Evolutionary conservation across 2,888 invertebrate genomes (phyloP).

Genomic region (Apamea sordens): DNA sequence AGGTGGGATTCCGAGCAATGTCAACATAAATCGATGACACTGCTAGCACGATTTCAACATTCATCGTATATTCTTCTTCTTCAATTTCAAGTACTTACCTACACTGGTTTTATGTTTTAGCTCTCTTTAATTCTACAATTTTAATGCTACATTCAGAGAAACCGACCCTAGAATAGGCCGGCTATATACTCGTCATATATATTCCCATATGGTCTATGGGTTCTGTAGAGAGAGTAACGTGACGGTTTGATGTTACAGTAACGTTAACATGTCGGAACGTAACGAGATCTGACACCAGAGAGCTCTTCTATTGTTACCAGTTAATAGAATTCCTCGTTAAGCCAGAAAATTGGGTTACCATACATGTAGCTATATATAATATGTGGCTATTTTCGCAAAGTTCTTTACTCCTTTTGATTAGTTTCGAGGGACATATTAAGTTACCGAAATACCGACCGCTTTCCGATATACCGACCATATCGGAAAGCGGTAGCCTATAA

Average conservation of each 20-base stretch:
- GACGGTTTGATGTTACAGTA: conserved; percentile 23
- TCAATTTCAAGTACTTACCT: background rate
- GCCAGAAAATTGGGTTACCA: conserved; percentile 36
- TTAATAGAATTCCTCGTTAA: conserved; percentile 34
- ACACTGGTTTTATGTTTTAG: background rate
- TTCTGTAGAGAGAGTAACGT: conserved; percentile 3
- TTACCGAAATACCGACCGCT: background rate
- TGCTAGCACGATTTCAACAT: conserved; percentile 7
- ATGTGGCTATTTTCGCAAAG: conserved; percentile 6
- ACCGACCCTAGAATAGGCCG: background rate
- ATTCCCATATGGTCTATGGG: conserved; percentile 35
- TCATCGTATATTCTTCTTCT: background rate
- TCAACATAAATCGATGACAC: conserved; percentile 15
- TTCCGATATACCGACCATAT: conserved; percentile 10
- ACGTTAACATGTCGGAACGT: conserved; percentile 28
- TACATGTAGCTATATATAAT: background rate
- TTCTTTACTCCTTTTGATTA: conserved; percentile 18
- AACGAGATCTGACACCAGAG: conserved; percentile 43
- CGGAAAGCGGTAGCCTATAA: background rate
- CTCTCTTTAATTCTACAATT: background rate
- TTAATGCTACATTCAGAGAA: background rate
- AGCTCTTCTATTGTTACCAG: conserved; percentile 40
- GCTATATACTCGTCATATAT: background rate
- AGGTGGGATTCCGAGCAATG: background rate
- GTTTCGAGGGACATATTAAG: conserved; percentile 14